These are phyloP conservation scores for Talpa occidentalis DNA, from an alignment of 2,113 vertebrate species.

Conservation along the genomic window DNA sequence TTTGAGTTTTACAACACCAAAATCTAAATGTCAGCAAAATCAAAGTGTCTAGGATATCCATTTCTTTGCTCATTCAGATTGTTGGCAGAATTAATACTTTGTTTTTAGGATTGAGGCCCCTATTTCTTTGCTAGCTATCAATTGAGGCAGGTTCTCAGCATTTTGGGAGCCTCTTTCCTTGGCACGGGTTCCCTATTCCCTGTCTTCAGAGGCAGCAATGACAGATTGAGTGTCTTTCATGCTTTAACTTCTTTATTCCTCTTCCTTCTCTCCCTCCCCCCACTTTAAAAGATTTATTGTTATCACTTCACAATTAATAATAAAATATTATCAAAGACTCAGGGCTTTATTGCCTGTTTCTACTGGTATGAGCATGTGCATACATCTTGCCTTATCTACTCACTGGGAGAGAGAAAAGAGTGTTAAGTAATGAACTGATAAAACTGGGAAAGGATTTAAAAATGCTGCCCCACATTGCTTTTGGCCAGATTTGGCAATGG, in stretches of 20 bases:
- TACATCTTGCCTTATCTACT: too few relatives aligned
- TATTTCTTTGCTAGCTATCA: neutral
- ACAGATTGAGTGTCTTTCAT: neutral
- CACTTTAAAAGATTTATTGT: too few relatives aligned
- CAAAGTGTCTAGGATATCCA: neutral
- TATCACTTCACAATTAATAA: too few relatives aligned
- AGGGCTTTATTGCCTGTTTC: neutral
- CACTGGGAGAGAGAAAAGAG: too few relatives aligned
- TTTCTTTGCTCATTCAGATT: neutral
- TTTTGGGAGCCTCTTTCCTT: neutral
- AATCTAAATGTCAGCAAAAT: neutral
- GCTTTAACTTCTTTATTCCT: neutral
- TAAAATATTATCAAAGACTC: neutral
- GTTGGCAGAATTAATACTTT: neutral
- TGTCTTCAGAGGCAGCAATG: neutral
- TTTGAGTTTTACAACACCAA: neutral
- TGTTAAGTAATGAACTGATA: too few relatives aligned
- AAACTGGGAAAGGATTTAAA: too few relatives aligned
- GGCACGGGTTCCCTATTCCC: neutral
- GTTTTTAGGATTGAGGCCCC: neutral
- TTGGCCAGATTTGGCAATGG: too few relatives aligned
- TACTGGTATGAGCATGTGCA: too few relatives aligned
- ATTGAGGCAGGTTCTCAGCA: neutral
- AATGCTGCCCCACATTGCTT: too few relatives aligned
- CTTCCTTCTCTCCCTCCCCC: neutral